phyloP scores from a whole-genome alignment of 2,113 vertebrate genomes.

The Elachura formosa region DNA sequence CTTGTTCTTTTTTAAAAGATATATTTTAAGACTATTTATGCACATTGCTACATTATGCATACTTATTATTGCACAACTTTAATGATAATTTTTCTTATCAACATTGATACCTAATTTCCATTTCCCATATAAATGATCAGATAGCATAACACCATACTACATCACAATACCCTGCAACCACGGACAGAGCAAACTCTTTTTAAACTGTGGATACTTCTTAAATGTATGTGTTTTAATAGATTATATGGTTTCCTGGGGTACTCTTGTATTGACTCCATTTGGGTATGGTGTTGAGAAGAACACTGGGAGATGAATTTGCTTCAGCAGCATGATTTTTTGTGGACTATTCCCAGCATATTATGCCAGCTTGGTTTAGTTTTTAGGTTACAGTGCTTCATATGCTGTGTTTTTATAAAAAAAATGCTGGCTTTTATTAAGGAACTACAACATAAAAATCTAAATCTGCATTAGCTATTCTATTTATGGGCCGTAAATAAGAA shows the following conservation, averaged over 20 bases:
- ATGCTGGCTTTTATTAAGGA: background rate
- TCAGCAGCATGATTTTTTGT: background rate
- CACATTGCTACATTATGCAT: background rate
- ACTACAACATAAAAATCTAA: background rate
- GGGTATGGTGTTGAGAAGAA: background rate
- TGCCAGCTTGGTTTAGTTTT: background rate
- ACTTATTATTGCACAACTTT: background rate
- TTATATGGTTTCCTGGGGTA: background rate
- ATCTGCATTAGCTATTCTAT: background rate
- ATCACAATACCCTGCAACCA: background rate
- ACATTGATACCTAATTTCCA: background rate
- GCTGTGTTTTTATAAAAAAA: background rate
- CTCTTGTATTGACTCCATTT: background rate
- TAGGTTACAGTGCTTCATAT: fast-evolving
- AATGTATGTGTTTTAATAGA: background rate
- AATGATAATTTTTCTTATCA: background rate
- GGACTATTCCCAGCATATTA: background rate
- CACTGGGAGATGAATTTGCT: background rate
- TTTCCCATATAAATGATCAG: background rate
- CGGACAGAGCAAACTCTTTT: background rate
- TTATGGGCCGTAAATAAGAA: background rate
- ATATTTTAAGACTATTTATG: background rate
- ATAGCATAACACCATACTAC: background rate
- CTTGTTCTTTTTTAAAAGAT: background rate
- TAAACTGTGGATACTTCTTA: background rate